Evolutionary conservation across 1,140 invertebrate species (phyloP), one percentile per base, ranked within the genome.

Genomic region (Eumeta japonica): DNA sequence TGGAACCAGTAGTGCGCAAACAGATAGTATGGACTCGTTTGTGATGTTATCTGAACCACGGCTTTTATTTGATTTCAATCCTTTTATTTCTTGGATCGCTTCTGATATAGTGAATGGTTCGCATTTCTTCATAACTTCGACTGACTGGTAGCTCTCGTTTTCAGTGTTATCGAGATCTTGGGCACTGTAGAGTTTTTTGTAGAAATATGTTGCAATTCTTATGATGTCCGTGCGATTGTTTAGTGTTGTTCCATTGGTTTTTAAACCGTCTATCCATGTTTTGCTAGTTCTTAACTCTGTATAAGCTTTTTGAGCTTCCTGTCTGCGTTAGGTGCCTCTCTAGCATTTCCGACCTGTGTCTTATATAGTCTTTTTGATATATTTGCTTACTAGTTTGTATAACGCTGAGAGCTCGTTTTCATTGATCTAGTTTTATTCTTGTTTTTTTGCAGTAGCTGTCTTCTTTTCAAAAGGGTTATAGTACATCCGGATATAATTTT

Each of bases 381-480:
- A 10, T 37, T 33, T 44, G n/a, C 19, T 43, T 9, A 32, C 19
- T n/a, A n/a, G n/a, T n/a, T n/a, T n/a, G n/a, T n/a, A n/a, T n/a
- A n/a, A n/a, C n/a, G n/a, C n/a, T n/a, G 32, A 37, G 3, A 45
- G 27, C 38, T 45, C 39, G 10, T 45, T 49, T 35, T 49, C 24
- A 15, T 34, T 18, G 20, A 11, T 37, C 39, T 19, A 9, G 39
- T 32, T 44, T 41, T 44, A 17, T 29, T 27, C 38, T 28, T 33
- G 19, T 16, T 34, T 24, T 28, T 32, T 24, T 45, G 39, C 34
- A 48, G 20, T 1, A 45, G 28, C 24, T 37, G 14, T 41, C 41
- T 37, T 39, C 39, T 34, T 13, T 24, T 30, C 9, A 48, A n/a
- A 7, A 43, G 35, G 10, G 18, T 28, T 18, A 30, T 15, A 35